Evolutionary conservation across 2,113 vertebrate genomes (phyloP).

Genomic region (Elephantulus edwardii): DNA sequence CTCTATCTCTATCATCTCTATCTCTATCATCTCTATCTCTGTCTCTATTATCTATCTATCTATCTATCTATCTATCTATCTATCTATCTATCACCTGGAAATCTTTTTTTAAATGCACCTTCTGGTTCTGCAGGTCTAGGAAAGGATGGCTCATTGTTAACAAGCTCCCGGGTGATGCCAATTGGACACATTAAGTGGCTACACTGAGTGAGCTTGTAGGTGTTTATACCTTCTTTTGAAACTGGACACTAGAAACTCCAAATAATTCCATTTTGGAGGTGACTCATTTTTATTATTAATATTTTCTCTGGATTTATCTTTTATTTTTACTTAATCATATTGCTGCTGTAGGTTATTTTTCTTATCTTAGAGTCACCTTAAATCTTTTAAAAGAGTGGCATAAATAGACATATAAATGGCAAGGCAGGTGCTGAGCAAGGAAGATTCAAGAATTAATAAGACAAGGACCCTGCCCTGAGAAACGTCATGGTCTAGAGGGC

Average conservation of each 20-base stretch:
- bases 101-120: background rate
- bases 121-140: background rate
- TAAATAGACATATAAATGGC: background rate
- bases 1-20: too few relatives aligned
- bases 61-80: too few relatives aligned
- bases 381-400: background rate
- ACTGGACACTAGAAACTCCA: background rate
- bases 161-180: background rate
- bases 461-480: background rate
- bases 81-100: background rate
- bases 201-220: background rate
- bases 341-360: constrained; percentile 15
- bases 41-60: too few relatives aligned
- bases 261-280: background rate
- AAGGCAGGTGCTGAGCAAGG: background rate
- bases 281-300: background rate
- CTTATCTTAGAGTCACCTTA: background rate
- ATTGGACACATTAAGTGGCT: background rate
- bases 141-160: background rate
- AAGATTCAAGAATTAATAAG: background rate
- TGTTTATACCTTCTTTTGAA: background rate
- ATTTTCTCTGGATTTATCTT: background rate
- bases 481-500: background rate
- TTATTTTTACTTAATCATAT: constrained; percentile 8
- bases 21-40: too few relatives aligned